Conservation (phyloP, 2,888 invertebrate genomes). For the Atrina japonica region DNA sequence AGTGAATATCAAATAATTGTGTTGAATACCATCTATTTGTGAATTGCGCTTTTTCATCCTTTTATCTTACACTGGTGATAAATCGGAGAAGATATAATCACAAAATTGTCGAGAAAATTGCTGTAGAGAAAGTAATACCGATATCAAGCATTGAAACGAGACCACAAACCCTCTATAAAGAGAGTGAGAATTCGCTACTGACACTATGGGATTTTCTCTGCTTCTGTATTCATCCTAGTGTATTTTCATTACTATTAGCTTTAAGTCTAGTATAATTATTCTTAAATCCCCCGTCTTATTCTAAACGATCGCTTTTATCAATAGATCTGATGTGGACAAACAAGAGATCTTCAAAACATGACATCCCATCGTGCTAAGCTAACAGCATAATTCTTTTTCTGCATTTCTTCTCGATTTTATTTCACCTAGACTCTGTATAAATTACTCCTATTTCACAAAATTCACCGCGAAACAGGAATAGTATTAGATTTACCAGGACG, state of each 20-base stretch:
- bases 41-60: constrained; percentile 20
- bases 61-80: constrained; percentile 23
- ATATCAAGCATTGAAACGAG: constrained; percentile 5
- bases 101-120: constrained; percentile 12
- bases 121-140: constrained; percentile 3
- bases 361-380: constrained; percentile 12
- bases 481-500: constrained; percentile 15
- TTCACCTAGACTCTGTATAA: neutral
- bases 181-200: constrained; percentile 7
- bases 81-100: constrained; percentile 36
- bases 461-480: constrained; percentile 1
- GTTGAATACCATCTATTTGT: constrained; percentile 38
- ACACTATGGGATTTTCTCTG: constrained; percentile 21
- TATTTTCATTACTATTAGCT: constrained; percentile 25
- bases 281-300: constrained; percentile 31
- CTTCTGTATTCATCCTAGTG: constrained; percentile 11
- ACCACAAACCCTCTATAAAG: constrained; percentile 6
- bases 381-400: neutral
- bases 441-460: neutral
- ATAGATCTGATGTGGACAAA: constrained; percentile 3
- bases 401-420: neutral
- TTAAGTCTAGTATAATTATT: constrained; percentile 37
- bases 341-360: constrained; percentile 10
- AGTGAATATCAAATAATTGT: constrained; percentile 31
- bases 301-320: constrained; percentile 19